phyloP scores from a whole-genome alignment of 2,797 vertebrate genomes.

The Chiloscyllium punctatum region DNA sequence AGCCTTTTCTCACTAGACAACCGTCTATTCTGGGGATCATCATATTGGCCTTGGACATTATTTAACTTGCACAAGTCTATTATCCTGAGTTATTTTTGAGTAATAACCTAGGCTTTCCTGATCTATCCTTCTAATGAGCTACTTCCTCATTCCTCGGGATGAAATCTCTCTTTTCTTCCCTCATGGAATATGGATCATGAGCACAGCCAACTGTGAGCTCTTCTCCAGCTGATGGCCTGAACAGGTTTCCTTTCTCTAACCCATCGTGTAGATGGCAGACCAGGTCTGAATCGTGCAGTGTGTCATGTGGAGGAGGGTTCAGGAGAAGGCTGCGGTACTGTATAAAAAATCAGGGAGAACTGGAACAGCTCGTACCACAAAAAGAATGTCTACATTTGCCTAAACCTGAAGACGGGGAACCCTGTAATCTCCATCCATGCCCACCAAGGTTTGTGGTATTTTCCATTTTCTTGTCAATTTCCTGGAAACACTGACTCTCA shows the following conservation, averaged over 20 bases:
- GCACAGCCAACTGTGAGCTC: not conserved
- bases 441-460: slow-evolving; percentile 59
- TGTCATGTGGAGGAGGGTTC: slow-evolving; percentile 70
- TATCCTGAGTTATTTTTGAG: not conserved
- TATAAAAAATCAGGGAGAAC: slow-evolving; percentile 43
- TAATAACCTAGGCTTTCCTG: not conserved
- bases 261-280: slow-evolving; percentile 60
- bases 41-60: not conserved
- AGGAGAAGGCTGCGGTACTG: slow-evolving; percentile 66
- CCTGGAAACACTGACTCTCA: not conserved
- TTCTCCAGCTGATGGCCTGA: not conserved
- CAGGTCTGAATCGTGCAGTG: slow-evolving; percentile 67
- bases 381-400: slow-evolving; percentile 55
- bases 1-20: no score
- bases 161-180: not conserved
- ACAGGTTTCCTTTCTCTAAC: not conserved
- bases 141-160: not conserved
- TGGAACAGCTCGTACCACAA: slow-evolving; percentile 57
- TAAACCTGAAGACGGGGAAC: slow-evolving; percentile 59
- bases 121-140: not conserved
- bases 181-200: not conserved
- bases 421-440: slow-evolving; percentile 66
- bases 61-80: no score
- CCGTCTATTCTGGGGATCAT: no score
- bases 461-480: no score